Evolutionary conservation across 2,113 vertebrate genomes (phyloP), one percentile per base, ranked within the genome.

Genomic region (Nerophis lumbriciformis): DNA sequence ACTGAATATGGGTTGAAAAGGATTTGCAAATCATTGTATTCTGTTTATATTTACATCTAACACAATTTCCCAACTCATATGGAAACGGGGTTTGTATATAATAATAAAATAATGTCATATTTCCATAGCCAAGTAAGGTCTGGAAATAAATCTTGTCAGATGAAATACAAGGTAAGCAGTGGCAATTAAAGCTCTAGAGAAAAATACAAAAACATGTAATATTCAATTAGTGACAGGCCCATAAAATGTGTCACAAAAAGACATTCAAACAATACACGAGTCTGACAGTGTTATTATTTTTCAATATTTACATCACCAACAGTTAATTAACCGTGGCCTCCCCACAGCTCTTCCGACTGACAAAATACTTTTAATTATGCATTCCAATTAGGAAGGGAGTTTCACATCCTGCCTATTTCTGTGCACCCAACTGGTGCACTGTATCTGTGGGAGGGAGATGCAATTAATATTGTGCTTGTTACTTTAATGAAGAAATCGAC

Each of bases 311-410:
- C 9, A 38, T 55, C 39, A 9, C n/a, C 37, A 42, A 16, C 11
- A 38, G 53, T 39, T 56, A 56, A 56, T 56, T 16, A 56, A 15
- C 38, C n/a, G n/a, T 42, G 37, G 54, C 54, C 39, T n/a, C 37
- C 16, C 42, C 54, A 6, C 15, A 16, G 14, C n/a, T 52, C 52
- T 42, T 39, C 37, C 10, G 51, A 42, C n/a, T 36, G 39, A 5
- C 38, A 56, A 42, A 57, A 19, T 57, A 44, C 36, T 58, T 38
- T 58, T 35, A 21, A 21, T 28, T 16, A 15, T 38, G 44, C 13
- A 15, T 52, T 59, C 38, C 48, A 66, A 63, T 57, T 36, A 58
- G 51, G 48, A 51, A 44, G 11, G 16, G 15, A 28, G 5, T 59
- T 59, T 48, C 35, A 50, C 38, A 39, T 13, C 35, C 42, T 51